Evolutionary conservation across 2,113 vertebrate species (phyloP).

Genomic region (Cinclus mexicanus): DNA sequence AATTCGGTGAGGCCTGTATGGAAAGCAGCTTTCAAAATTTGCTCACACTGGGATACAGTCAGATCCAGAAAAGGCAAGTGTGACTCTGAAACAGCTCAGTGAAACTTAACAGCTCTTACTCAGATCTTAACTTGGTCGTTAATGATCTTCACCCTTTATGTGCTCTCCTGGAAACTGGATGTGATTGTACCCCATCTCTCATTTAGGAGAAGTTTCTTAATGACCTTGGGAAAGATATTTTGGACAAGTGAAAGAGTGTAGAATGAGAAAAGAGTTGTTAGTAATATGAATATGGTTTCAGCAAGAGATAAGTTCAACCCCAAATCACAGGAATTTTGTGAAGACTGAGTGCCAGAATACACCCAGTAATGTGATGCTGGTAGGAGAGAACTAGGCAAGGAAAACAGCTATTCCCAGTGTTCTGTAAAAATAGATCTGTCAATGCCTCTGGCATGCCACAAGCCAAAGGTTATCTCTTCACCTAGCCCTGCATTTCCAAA

Average conservation of each 20-base stretch:
- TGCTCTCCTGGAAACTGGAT: background rate
- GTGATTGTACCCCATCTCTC: background rate
- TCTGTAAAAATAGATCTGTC: background rate
- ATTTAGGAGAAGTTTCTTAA: background rate
- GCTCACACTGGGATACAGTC: background rate
- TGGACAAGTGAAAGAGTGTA: background rate
- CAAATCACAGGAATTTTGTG: background rate
- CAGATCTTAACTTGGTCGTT: background rate
- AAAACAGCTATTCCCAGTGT: background rate
- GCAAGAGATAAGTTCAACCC: background rate
- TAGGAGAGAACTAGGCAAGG: background rate
- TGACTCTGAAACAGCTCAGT: background rate
- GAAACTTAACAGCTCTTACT: background rate
- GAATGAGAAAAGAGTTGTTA: background rate
- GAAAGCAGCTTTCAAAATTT: background rate
- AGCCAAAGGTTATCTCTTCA: background rate
- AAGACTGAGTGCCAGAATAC: background rate
- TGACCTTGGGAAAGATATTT: background rate
- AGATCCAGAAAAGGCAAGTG: background rate
- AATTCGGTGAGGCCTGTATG: rapidly evolving
- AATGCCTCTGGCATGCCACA: background rate
- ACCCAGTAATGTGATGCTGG: background rate
- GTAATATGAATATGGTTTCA: background rate
- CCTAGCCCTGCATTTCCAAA: background rate
- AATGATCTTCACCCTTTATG: background rate